Evolutionary conservation across 2,888 invertebrate genomes (phyloP), one percentile per base, ranked within the genome.

Genomic region (Nymphalis c-album): DNA sequence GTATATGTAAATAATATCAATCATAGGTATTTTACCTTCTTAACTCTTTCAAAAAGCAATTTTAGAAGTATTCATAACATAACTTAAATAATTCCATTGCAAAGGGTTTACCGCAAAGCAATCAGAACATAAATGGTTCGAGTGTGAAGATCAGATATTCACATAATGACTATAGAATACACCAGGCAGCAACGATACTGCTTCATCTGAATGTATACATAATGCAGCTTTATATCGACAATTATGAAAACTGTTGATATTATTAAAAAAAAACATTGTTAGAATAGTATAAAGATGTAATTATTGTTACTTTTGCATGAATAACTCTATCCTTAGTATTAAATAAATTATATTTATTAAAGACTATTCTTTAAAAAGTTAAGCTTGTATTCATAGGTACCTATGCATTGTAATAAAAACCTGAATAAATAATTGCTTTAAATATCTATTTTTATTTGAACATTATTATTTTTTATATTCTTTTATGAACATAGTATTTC

Each of bases 271-370:
- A 58, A 63, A 22, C 22, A 22, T 55, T 64, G 31, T 63, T 67
- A 20, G n/a, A 51, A 65, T 60, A 61, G 45, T 67, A 68, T 67
- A 18, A 40, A 74, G 72, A 66, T 73, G 72, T 74, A 71, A 72
- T 72, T 68, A 72, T 75, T 74, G 68, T 71, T 73, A 70, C 63
- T 71, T 59, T 26, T 64, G 55, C 53, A 63, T 69, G 62, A 40
- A 68, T 67, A 67, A 71, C 65, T 63, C 51, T 68, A 64, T 53
- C 22, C 0, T 62, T 55, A 64, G 62, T 67, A 60, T 70, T 70
- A 67, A 60, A 46, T n/a, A 60, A 69, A 58, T 66, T 72, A 71
- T 78, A 77, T 77, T 79, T 80, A 80, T 80, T 77, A 71, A 77
- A 77, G 77, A 71, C 75, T 71, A 68, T 71, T 72, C 68, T 73